A percentile compares a stretch with the other conserved stretches of the same genome.
phyloP scores from a whole-genome alignment of 2,113 vertebrate species.

The Hystrix cristata region DNA sequence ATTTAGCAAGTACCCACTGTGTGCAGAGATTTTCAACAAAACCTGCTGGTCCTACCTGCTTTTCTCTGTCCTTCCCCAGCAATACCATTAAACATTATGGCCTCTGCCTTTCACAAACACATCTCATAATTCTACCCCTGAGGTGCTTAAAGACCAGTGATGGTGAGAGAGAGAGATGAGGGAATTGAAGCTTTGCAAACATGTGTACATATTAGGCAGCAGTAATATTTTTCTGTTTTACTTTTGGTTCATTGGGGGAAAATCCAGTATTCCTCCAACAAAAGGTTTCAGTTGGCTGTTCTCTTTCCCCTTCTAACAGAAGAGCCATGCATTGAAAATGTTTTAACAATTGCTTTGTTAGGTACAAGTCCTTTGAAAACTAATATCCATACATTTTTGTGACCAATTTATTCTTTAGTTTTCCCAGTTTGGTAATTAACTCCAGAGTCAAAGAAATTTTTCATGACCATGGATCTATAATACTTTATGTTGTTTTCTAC shows the following conservation, averaged over 20 bases:
- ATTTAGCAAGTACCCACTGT: neutral
- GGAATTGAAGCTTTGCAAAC: neutral
- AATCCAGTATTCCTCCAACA: neutral
- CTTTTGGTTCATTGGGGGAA: neutral
- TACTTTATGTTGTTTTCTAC: neutral
- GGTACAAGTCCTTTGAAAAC: neutral
- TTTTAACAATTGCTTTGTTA: slow-evolving; percentile 10
- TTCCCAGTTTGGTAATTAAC: neutral
- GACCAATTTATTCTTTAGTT: slow-evolving; percentile 9
- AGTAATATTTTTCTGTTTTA: neutral
- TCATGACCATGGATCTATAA: slow-evolving; percentile 3
- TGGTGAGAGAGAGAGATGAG: neutral
- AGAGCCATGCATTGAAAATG: neutral
- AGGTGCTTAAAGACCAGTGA: neutral
- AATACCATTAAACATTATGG: neutral
- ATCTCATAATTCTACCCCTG: neutral
- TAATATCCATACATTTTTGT: neutral
- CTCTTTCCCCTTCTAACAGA: neutral
- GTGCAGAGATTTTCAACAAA: neutral
- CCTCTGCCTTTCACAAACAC: neutral
- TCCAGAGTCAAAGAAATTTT: slow-evolving; percentile 27
- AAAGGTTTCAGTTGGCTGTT: neutral
- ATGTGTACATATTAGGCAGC: neutral
- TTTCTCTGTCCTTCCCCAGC: neutral
- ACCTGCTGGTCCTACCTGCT: neutral